Conservation (phyloP, 2,113 vertebrate species). For the Phocoena sinus region DNA sequence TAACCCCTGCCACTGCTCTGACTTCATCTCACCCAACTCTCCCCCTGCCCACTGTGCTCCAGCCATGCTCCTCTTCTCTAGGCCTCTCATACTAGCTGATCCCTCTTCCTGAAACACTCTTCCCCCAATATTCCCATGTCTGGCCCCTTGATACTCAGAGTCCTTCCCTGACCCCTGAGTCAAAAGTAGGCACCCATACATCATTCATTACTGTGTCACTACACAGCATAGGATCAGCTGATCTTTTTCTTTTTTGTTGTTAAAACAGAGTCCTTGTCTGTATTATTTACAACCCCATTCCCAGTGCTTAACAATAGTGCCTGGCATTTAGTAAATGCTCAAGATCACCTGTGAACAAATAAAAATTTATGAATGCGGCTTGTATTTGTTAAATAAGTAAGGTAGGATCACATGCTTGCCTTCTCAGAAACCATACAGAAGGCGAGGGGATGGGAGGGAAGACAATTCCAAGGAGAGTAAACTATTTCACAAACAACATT, state of each 20-base stretch:
- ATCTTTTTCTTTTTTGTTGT: background rate
- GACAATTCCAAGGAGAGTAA: background rate
- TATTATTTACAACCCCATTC: background rate
- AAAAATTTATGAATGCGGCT: background rate
- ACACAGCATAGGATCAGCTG: background rate
- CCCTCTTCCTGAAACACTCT: background rate
- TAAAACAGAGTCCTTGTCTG: background rate
- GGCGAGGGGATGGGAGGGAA: too few species aligned
- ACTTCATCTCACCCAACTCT: background rate
- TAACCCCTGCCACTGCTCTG: accelerated
- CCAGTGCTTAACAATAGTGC: background rate
- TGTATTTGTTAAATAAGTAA: background rate
- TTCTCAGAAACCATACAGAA: background rate
- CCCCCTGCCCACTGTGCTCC: background rate
- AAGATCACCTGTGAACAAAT: background rate
- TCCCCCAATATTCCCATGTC: too few species aligned
- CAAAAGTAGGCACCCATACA: background rate
- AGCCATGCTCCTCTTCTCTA: background rate
- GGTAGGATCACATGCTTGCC: background rate
- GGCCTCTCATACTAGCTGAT: too few species aligned
- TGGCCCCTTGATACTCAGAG: background rate
- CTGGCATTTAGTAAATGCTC: background rate
- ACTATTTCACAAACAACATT: background rate
- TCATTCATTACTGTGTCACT: background rate
- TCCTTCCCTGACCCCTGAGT: background rate